phyloP scores from a whole-genome alignment of 2,113 vertebrate genomes.

The Anoura caudifer region DNA sequence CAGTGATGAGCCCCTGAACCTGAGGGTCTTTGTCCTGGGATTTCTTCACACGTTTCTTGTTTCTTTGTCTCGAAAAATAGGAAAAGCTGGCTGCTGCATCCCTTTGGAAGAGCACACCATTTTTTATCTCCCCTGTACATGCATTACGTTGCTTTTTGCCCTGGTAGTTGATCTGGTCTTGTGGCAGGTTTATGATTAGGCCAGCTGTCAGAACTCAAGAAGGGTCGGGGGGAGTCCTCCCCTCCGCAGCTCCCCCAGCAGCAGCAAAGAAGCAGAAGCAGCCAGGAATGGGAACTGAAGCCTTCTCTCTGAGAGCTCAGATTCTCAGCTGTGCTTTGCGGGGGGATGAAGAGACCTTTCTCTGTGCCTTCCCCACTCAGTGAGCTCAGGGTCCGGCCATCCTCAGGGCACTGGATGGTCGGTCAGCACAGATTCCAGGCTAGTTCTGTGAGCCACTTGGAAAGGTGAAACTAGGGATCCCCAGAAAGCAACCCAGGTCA shows the following conservation, averaged over 20 bases:
- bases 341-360: background rate
- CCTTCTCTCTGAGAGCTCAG: background rate
- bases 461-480: background rate
- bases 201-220: background rate
- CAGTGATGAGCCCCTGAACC: no score
- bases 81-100: background rate
- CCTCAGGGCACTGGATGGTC: background rate
- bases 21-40: background rate
- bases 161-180: background rate
- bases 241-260: background rate
- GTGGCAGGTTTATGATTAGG: no score
- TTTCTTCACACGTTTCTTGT: background rate
- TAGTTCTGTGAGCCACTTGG: background rate
- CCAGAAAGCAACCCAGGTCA: background rate
- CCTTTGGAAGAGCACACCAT: background rate
- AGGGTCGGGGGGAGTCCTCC: background rate
- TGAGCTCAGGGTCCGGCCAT: background rate
- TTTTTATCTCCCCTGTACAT: background rate
- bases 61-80: background rate
- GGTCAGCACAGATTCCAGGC: background rate
- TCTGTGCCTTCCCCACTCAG: background rate
- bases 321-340: background rate
- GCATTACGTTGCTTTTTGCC: no score
- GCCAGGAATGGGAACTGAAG: background rate
- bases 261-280: background rate